phyloP scores from a whole-genome alignment of 1,140 invertebrate genomes.

The Philaenus spumarius region DNA sequence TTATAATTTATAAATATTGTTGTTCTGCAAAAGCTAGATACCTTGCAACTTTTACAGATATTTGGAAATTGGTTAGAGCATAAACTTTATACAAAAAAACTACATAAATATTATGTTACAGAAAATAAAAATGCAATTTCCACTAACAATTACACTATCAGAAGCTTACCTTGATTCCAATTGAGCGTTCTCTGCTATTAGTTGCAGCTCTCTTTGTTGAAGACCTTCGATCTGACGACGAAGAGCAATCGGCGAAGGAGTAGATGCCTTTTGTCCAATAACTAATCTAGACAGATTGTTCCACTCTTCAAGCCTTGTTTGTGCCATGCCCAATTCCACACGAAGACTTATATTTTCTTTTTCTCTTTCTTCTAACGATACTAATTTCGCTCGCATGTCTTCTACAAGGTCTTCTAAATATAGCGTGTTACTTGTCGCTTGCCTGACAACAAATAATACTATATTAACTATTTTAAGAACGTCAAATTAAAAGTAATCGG shows the following conservation, averaged over 20 bases:
- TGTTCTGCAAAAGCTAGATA: too few relatives aligned
- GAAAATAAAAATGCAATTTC: too few relatives aligned
- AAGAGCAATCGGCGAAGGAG: neutral
- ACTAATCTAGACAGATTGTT: constrained; percentile 15
- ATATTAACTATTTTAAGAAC: neutral
- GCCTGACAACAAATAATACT: constrained; percentile 14
- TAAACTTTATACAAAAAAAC: too few relatives aligned
- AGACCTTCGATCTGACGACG: constrained; percentile 18
- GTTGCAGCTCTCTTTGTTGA: constrained; percentile 16
- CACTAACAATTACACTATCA: too few relatives aligned
- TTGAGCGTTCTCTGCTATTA: constrained; percentile 20
- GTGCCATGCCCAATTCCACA: constrained; percentile 15
- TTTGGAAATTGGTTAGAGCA: too few relatives aligned
- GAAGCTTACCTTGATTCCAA: constrained; percentile 18
- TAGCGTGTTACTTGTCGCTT: constrained; percentile 20
- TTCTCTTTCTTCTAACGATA: constrained; percentile 15
- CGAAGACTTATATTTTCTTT: constrained; percentile 15
- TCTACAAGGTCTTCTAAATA: constrained; percentile 26
- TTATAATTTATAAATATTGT: too few relatives aligned
- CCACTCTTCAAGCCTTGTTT: constrained; percentile 20
- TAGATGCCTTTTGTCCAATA: neutral
- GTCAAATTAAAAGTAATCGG: neutral
- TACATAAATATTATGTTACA: too few relatives aligned
- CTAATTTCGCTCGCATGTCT: constrained; percentile 14
- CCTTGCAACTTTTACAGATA: too few relatives aligned